A percentile compares a stretch with the other conserved stretches of the same genome.
Evolutionary conservation across 2,888 invertebrate genomes (phyloP).

Genomic region (Gonocerus acuteangulatus): DNA sequence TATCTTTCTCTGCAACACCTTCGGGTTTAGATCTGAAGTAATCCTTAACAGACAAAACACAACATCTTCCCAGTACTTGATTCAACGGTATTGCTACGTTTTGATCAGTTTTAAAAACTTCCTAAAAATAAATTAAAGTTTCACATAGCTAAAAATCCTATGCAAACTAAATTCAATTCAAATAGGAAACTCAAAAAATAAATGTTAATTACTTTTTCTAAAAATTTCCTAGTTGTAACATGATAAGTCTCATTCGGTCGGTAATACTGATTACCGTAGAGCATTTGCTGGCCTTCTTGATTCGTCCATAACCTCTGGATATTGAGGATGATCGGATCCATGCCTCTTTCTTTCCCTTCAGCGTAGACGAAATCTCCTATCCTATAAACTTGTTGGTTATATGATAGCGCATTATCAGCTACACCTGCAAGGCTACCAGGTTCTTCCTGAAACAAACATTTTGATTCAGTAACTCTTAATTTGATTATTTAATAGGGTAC

Average conservation of each 20-base stretch:
- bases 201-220: conserved; percentile 58
- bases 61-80: conserved; percentile 80
- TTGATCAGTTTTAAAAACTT: conserved; percentile 91
- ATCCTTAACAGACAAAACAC: conserved; percentile 88
- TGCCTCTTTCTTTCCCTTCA: conserved; percentile 56
- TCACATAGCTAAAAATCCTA: not conserved
- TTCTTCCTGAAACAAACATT: conserved; percentile 36
- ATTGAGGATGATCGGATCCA: conserved; percentile 72
- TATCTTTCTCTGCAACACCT: conserved; percentile 81
- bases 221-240: conserved; percentile 86
- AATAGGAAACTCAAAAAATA: too few relatives aligned
- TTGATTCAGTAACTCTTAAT: too few relatives aligned
- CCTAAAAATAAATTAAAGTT: conserved; percentile 45
- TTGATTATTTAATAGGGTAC: too few relatives aligned
- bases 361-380: conserved; percentile 60
- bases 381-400: conserved; percentile 60
- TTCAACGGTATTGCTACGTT: conserved; percentile 76
- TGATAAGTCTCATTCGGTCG: conserved; percentile 95
- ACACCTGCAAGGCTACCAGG: conserved; percentile 41
- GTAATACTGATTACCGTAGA: conserved; percentile 85
- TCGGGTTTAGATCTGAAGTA: conserved; percentile 85
- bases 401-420: conserved; percentile 54
- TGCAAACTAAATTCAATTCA: not conserved
- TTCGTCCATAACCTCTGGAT: conserved; percentile 87
- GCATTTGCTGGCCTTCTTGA: conserved; percentile 64